Evolutionary conservation across 2,888 invertebrate species (phyloP).

Genomic region (Catocala fraxini): DNA sequence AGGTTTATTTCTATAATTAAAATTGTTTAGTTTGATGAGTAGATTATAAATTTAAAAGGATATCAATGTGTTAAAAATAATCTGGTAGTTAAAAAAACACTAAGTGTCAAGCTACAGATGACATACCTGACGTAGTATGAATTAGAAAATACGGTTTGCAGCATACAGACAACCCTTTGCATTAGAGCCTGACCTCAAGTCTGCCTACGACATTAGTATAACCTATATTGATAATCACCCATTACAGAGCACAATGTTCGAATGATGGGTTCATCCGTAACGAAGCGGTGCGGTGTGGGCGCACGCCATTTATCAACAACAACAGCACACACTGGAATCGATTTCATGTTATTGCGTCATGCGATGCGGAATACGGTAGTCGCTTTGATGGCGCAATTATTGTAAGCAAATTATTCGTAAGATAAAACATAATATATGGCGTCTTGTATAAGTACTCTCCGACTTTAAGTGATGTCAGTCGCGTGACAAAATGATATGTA

Average conservation of each 20-base stretch:
- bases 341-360: slow-evolving; percentile 58
- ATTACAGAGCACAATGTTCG: slow-evolving; percentile 58
- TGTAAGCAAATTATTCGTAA: slow-evolving; percentile 9
- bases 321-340: slow-evolving; percentile 42
- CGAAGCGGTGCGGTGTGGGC: slow-evolving; percentile 63
- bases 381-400: slow-evolving; percentile 27
- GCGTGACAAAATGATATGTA: no score
- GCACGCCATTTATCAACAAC: slow-evolving; percentile 65
- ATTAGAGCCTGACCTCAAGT: not conserved
- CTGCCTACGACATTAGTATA: slow-evolving; percentile 50
- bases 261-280: slow-evolving; percentile 33
- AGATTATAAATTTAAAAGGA: no score
- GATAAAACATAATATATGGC: not conserved
- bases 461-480: no score
- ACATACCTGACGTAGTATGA: no score
- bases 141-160: no score
- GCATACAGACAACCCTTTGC: no score
- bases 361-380: slow-evolving; percentile 59
- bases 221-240: slow-evolving; percentile 62
- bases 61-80: no score
- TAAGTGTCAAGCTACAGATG: no score
- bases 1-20: no score
- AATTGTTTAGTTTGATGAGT: no score
- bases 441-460: no score
- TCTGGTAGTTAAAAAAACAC: no score